Base-by-base conservation (phyloP, 2,888 invertebrate genomes). In the Opisthograptis luteolata region DNA sequence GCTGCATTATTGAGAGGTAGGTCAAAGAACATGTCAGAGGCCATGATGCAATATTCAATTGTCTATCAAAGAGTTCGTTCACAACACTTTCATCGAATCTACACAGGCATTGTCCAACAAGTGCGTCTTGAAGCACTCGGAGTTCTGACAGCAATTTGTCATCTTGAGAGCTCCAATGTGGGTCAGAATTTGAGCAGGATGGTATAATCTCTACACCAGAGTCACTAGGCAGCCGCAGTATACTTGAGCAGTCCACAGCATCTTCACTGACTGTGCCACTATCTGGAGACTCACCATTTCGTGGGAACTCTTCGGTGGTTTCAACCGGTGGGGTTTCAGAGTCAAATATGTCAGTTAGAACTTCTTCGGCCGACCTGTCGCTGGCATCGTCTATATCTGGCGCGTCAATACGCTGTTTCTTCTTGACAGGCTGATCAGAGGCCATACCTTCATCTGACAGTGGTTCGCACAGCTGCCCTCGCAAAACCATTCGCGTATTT, bases 361-460 rank as follows among this genome's bases (percentile, higher is more conserved):
- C 87, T 55, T 91, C 91, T 51, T 92, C 92, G 13, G 91, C 81
- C 42, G 92, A 92, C 42, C 88, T 86, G 51, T 90, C 91, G 40
- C 86, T 83, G 17, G 77, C 81, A 57, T 93, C 93, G 58, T 93
- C 93, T 36, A 92, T 92, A 55, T 92, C 92, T 6, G 92, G 92
- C 5, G 91, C 92, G 63, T 94, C 93, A 64, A 95, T 94, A 73
- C 95, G 93, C 77, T 95, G 94, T 78, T 96, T 94, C 91, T 96
- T 96, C 79, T 95, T 96, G 68, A 95, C 94, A 63, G 96, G 96
- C 87, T 96, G 96, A 85, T 96, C 95, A 65, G 93, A 94, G 75
- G 93, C 94, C 94, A 95, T 95, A 70, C 86, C 92, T 85, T 88
- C 91, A 85, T 90, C 85, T 79, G 88, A 82, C 81, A 87, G 85